These are phyloP conservation scores for Australoheros scitulus DNA, from an alignment of 2,113 vertebrate species.

Conservation along the genomic window DNA sequence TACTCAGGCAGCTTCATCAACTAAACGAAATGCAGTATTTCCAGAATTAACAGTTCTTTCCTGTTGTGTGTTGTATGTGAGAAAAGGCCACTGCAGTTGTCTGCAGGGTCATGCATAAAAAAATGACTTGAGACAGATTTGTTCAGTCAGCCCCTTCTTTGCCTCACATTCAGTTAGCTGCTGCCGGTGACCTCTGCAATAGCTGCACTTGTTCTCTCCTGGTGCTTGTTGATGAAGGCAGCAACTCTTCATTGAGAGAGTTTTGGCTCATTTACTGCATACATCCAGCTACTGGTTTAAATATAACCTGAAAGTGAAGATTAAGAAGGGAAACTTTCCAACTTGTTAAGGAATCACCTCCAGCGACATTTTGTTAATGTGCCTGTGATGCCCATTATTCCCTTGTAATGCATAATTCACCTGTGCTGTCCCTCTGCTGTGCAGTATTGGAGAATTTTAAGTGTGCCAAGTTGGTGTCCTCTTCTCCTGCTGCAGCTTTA, in stretches of 20 bases:
- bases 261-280: not conserved
- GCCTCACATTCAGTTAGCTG: not conserved
- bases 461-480: not conserved
- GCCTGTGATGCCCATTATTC: not conserved
- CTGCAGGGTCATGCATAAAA: not conserved
- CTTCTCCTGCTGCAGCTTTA: not conserved
- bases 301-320: not conserved
- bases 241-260: not conserved
- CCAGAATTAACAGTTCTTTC: no score
- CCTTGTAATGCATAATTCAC: slow-evolving; percentile 9
- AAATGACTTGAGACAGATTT: not conserved
- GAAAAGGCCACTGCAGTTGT: not conserved
- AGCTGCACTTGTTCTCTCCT: not conserved
- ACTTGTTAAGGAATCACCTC: not conserved
- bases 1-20: no score
- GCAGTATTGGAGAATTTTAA: slow-evolving; percentile 2
- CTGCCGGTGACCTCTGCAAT: not conserved
- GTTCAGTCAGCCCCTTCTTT: not conserved
- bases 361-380: not conserved
- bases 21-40: no score
- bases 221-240: not conserved
- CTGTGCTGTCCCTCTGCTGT: not conserved
- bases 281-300: slow-evolving; percentile 5
- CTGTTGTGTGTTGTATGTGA: not conserved
- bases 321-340: not conserved